These are phyloP conservation scores for Beroe forskalii DNA, from an alignment of 37 sponge, comb jelly and placozoan species.

Conservation along the genomic window DNA sequence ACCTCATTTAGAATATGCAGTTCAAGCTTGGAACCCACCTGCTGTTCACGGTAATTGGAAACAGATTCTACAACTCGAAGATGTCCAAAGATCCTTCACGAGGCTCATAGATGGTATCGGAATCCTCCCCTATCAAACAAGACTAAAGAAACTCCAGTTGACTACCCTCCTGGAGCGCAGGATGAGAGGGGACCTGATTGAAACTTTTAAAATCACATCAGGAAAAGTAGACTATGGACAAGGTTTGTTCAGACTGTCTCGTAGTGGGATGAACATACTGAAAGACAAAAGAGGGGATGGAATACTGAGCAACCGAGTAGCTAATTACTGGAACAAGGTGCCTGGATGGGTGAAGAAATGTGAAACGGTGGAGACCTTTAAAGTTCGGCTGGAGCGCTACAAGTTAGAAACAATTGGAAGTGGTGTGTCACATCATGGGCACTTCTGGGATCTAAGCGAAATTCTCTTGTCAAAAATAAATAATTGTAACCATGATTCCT, in stretches of 20 bases:
- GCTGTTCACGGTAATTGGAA: constrained; percentile 19
- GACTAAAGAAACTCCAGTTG: background rate
- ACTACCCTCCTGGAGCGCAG: constrained; percentile 8
- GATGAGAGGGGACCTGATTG: constrained; percentile 12
- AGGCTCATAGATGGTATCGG: constrained; percentile 8
- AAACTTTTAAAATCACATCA: constrained; percentile 22
- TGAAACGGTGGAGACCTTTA: background rate
- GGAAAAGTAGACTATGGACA: background rate
- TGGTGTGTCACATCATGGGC: background rate
- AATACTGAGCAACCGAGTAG: constrained; percentile 13
- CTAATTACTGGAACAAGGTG: constrained; percentile 48
- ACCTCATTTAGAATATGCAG: constrained; percentile 40
- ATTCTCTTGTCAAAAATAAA: constrained; percentile 1
- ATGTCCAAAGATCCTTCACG: constrained; percentile 9
- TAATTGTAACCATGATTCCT: constrained; percentile 32
- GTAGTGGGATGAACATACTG: constrained; percentile 19
- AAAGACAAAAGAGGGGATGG: background rate
- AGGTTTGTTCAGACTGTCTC: constrained; percentile 23
- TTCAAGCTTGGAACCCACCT: constrained; percentile 10
- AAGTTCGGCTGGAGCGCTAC: background rate
- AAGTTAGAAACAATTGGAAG: background rate
- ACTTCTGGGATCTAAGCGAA: constrained; percentile 6
- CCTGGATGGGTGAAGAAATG: background rate
- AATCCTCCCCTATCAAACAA: background rate
- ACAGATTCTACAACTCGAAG: background rate